phyloP scores from a whole-genome alignment of 92 coral and sea anemone genomes.

The Nematostella vectensis region DNA sequence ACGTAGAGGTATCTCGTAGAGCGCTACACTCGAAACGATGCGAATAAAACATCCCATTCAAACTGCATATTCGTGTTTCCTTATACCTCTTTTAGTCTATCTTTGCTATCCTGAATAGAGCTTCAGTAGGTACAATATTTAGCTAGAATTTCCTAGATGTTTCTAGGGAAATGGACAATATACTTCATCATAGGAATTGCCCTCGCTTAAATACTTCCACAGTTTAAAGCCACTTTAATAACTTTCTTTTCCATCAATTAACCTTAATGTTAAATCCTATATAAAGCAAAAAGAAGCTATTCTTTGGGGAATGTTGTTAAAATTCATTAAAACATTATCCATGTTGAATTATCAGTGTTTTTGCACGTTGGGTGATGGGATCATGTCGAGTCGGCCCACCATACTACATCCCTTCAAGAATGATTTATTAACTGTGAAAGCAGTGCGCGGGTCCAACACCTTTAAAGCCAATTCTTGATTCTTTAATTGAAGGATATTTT shows the following conservation, averaged over 20 bases:
- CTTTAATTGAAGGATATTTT: constrained; percentile 24
- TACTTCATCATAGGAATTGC: constrained; percentile 2
- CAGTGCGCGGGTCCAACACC: constrained; percentile 25
- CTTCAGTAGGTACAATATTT: too few species aligned
- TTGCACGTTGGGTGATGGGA: not conserved
- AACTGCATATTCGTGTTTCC: too few species aligned
- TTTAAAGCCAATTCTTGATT: constrained; percentile 41
- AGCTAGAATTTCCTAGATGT: not conserved
- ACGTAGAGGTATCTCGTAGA: too few species aligned
- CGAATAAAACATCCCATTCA: too few species aligned
- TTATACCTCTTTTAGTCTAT: too few species aligned
- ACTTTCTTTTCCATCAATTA: not conserved
- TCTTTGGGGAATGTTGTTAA: too few species aligned
- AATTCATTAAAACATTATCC: not conserved
- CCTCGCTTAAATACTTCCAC: constrained; percentile 4
- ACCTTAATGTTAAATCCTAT: not conserved
- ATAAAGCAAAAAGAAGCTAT: too few species aligned
- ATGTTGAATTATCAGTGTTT: not conserved
- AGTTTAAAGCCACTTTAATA: not conserved
- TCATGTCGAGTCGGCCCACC: not conserved
- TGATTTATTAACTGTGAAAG: constrained; percentile 80
- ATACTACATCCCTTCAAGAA: constrained; percentile 44
- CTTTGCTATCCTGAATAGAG: too few species aligned
- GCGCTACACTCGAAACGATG: too few species aligned
- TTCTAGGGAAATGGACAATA: not conserved